A percentile compares a stretch with the other conserved stretches of the same genome.
These are phyloP conservation scores for Stigmatopora argus DNA, from an alignment of 2,113 vertebrate genomes.

Conservation along the genomic window DNA sequence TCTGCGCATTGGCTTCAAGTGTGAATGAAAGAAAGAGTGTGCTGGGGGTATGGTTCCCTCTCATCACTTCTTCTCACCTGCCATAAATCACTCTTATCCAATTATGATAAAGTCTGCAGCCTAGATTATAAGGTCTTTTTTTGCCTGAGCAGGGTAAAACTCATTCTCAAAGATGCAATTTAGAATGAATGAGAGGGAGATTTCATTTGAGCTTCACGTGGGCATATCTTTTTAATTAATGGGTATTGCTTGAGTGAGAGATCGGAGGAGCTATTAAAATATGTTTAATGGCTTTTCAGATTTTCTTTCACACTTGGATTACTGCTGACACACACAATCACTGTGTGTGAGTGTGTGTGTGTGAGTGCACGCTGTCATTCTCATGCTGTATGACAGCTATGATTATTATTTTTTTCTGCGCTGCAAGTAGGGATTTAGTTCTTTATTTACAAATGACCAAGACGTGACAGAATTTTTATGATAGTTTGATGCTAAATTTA, in stretches of 20 bases:
- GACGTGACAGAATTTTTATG: slow-evolving; percentile 10
- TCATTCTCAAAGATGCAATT: slow-evolving; percentile 39
- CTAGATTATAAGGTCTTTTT: slow-evolving; percentile 43
- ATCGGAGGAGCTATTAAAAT: slow-evolving; percentile 48
- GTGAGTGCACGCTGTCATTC: background rate
- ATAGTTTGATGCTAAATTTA: slow-evolving; percentile 41
- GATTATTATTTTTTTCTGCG: slow-evolving; percentile 35
- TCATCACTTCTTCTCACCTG: slow-evolving; percentile 47
- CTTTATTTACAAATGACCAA: background rate
- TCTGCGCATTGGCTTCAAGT: slow-evolving; percentile 8
- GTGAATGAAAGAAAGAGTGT: background rate
- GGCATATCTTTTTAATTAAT: slow-evolving; percentile 63
- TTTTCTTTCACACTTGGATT: slow-evolving; percentile 20
- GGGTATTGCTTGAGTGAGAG: slow-evolving; percentile 22
- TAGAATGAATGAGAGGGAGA: slow-evolving; percentile 48
- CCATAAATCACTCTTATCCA: slow-evolving; percentile 63
- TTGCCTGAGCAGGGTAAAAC: slow-evolving; percentile 31
- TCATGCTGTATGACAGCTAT: slow-evolving; percentile 13
- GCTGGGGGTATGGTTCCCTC: slow-evolving; percentile 6
- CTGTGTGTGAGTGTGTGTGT: background rate
- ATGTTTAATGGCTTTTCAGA: slow-evolving; percentile 33
- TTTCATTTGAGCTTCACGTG: slow-evolving; percentile 50
- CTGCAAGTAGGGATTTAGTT: slow-evolving; percentile 9
- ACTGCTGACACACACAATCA: slow-evolving; percentile 27
- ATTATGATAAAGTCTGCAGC: slow-evolving; percentile 59